phyloP scores from a whole-genome alignment of 2,888 invertebrate genomes.

The Acrobasis consociella region DNA sequence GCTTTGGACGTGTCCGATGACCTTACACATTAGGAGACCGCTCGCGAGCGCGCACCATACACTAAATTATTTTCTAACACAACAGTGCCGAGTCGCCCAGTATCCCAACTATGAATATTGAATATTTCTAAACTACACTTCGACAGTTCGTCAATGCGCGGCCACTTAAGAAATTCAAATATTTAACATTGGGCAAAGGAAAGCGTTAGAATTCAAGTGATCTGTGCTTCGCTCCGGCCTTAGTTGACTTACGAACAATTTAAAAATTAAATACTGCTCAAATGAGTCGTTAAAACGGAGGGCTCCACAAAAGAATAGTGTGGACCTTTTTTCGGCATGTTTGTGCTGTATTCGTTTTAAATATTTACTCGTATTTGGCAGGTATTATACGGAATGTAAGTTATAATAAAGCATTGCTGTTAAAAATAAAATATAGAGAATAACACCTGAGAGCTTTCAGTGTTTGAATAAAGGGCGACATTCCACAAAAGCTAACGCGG shows the following conservation, averaged over 20 bases:
- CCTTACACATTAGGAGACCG: conserved; percentile 50
- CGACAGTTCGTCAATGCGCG: conserved; percentile 75
- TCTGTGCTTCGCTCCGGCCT: conserved; percentile 69
- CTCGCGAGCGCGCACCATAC: conserved; percentile 43
- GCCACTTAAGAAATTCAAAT: conserved; percentile 82
- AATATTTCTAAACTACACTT: conserved; percentile 70
- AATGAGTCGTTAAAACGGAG: conserved; percentile 72
- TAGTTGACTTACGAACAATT: conserved; percentile 78
- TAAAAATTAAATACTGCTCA: conserved; percentile 77
- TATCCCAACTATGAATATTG: conserved; percentile 72
- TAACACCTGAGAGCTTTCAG: conserved; percentile 41
- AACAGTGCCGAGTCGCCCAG: conserved; percentile 48
- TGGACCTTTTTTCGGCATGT: conserved; percentile 40
- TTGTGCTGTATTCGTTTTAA: conserved; percentile 6
- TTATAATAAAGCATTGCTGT: conserved; percentile 7
- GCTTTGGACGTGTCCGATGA: conserved; percentile 59
- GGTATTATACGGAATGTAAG: conserved; percentile 8
- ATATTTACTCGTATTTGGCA: conserved; percentile 2
- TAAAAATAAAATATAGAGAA: conserved; percentile 16
- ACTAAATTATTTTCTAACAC: conserved; percentile 55
- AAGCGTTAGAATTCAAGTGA: conserved; percentile 83
- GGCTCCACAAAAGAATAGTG: conserved; percentile 52
- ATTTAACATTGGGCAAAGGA: conserved; percentile 80
- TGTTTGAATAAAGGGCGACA: conserved; percentile 60
- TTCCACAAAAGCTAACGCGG: conserved; percentile 59